Evolutionary conservation across 2,113 vertebrate species (phyloP), one percentile per base, ranked within the genome.

Genomic region (Ellobius talpinus): DNA sequence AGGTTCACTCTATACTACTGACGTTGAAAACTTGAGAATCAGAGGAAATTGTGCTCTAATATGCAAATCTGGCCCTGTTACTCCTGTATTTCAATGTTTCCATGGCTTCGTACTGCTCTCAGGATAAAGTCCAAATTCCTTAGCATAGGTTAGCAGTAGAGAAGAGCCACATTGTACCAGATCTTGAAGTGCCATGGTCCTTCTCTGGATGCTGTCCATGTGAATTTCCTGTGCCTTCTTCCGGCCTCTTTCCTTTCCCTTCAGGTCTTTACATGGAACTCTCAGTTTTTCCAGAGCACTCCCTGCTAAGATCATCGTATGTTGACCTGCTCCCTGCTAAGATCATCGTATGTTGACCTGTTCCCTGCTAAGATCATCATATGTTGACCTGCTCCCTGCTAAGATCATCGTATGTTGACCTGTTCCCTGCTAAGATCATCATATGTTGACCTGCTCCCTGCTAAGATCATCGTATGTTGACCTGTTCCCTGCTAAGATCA

Each of bases 121-220:
- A 39, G 81, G 52, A 68, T 72, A 72, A 94, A 86, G 82, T 81
- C 58, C 39, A 86, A 88, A 89, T 68, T 61, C 77, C n/a, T 26
- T 8, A 63, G 61, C 72, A 24, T 1, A 92, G 21, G 73, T 2
- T n/a, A 45, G 66, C 10, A 21, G 42, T 72, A 39, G n/a, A 36
- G 42, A 33, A 19, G 73, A 87, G 31, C 23, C 39, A 33, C 33
- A 21, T 16, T 47, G 11, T 11, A 29, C 12, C 50, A 74, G 31
- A 45, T 52, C 74, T 76, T 66, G 45, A 65, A 66, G 12, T 0
- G 0, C 31, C 45, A 26, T 68, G 10, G 9, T 9, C n/a, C 31
- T 73, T 63, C 3, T 11, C 17, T n/a, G 31, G 66, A 79, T 5
- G 13, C 16, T 14, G 82, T 14, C 24, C 79, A 19, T 11, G 45